Conservation (phyloP, 2,888 invertebrate species). For the Heliconius aoede region DNA sequence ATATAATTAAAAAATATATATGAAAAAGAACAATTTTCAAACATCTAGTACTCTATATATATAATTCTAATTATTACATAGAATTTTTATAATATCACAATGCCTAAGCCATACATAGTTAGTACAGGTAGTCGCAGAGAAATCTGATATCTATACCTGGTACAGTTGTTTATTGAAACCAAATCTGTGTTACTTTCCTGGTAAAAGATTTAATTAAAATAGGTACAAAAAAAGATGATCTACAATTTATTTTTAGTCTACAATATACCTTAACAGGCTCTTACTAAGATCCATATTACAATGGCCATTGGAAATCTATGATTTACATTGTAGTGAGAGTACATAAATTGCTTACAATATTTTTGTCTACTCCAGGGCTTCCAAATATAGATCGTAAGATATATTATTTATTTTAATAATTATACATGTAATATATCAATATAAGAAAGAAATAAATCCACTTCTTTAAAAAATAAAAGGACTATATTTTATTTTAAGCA, state of each 20-base stretch:
- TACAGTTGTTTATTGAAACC: neutral
- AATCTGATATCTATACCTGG: neutral
- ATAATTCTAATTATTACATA: no score
- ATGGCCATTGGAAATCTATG: neutral
- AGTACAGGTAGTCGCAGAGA: neutral
- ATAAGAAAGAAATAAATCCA: no score
- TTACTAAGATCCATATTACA: neutral
- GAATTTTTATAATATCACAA: no score
- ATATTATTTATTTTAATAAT: neutral
- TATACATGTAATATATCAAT: no score
- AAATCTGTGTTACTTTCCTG: neutral
- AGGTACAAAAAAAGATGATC: neutral
- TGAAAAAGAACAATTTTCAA: no score
- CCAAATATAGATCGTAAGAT: neutral
- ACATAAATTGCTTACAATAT: conserved; percentile 13
- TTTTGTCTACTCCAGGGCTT: conserved; percentile 26
- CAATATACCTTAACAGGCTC: neutral
- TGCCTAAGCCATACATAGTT: no score
- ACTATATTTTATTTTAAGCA: no score
- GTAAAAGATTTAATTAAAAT: neutral
- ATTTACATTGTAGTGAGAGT: conserved; percentile 4
- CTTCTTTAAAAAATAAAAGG: no score
- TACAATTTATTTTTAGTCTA: neutral
- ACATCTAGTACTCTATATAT: no score
- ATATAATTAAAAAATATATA: no score